Conservation (phyloP, 2,888 invertebrate genomes). For the Tipula helvola region DNA sequence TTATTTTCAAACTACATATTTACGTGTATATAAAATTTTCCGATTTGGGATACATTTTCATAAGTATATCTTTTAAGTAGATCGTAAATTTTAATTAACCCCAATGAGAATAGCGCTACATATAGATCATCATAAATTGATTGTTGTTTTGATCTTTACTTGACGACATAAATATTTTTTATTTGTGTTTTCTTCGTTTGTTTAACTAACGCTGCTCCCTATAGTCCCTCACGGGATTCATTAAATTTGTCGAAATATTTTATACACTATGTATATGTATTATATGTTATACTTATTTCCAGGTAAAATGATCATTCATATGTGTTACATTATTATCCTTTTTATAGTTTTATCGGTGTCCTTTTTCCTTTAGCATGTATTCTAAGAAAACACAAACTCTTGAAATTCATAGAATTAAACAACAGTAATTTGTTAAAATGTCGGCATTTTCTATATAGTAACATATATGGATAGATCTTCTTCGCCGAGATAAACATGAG, state of each 20-base stretch:
- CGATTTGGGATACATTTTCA: not conserved
- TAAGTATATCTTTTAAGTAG: not conserved
- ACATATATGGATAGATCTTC: not conserved
- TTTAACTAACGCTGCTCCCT: not conserved
- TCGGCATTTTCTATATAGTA: not conserved
- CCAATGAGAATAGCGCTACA: not conserved
- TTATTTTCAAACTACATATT: not conserved
- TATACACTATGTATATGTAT: not conserved
- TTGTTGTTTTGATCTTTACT: not conserved
- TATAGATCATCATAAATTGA: not conserved
- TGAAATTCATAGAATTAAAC: not conserved
- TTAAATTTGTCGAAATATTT: not conserved
- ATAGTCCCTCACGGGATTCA: not conserved
- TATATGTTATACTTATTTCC: not conserved
- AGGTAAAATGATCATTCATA: not conserved
- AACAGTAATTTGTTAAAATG: not conserved
- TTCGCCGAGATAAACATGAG: not conserved
- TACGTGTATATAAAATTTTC: not conserved
- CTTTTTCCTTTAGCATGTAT: not conserved
- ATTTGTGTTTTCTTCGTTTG: not conserved
- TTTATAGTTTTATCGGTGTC: not conserved
- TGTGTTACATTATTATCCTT: not conserved
- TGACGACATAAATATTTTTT: not conserved
- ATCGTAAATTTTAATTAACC: conserved; percentile 4
- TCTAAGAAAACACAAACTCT: not conserved